Evolutionary conservation across 2,888 invertebrate species (phyloP), one percentile per base, ranked within the genome.

Genomic region (Campopleginae sp.): DNA sequence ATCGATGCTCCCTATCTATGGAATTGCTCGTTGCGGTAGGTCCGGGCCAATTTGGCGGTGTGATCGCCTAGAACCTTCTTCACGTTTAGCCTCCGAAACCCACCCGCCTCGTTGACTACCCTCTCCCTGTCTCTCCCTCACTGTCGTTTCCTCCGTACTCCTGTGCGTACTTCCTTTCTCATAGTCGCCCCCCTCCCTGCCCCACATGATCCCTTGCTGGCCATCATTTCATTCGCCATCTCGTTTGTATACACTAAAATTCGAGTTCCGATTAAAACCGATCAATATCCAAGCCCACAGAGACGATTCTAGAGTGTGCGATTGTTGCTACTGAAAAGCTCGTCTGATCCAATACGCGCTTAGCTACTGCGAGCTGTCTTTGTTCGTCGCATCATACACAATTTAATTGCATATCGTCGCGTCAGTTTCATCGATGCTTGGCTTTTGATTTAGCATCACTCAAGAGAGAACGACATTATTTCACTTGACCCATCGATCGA

Each of bases 21-120:
- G 80, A 86, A 85, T 87, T 84, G 86, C 87, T 86, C 87, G 84
- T 90, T 90, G 88, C 84, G 88, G 88, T 88, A 90, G 88, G 88
- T 90, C 88, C 54, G 87, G 86, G 66, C 33, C 78, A 86, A 86
- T 86, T 87, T 86, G 68, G 79, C 68, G 65, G 68, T 71, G 79
- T 76, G 82, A 77, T 58, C 82, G 70, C 74, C 74, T 82, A 38
- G 81, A 81, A 85, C 86, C 79, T 78, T 87, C 79, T 78, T 87
- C 66, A 51, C 66, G 54, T 51, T 86, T 85, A 70, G 76, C 84
- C 58, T 33, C 58, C 31, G 7, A 38, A 44, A 42, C 14, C 23
- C 19, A 54, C 71, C 74, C 75, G 54, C 42, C n/a, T 66, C 77
- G 44, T 77, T 77, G 42, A 44, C 19, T 74, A 17, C 44, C n/a